A percentile compares a stretch with the other conserved stretches of the same genome.
Evolutionary conservation across 1,140 invertebrate species (phyloP).

Genomic region (Musca domestica): DNA sequence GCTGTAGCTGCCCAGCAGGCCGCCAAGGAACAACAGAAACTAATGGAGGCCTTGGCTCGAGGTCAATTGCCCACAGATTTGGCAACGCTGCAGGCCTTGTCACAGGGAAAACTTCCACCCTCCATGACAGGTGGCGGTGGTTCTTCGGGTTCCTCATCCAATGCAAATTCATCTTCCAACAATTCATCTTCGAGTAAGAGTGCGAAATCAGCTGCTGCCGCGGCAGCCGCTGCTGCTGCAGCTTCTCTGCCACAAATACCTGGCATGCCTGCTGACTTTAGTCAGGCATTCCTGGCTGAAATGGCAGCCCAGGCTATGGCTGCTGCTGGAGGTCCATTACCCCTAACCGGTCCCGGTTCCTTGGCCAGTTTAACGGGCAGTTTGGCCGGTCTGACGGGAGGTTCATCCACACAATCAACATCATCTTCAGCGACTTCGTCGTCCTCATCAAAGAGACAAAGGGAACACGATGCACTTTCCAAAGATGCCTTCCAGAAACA

Average conservation of each 20-base stretch:
- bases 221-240: conserved; percentile 36
- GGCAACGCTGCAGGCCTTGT: conserved; percentile 59
- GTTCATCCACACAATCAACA: conserved; percentile 25
- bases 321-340: conserved; percentile 43
- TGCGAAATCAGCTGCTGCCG: conserved; percentile 38
- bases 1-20: conserved; percentile 34
- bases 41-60: conserved; percentile 49
- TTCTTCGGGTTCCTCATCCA: conserved; percentile 38
- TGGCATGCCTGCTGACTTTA: conserved; percentile 49
- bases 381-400: conserved; percentile 40
- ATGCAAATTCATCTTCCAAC: conserved; percentile 28
- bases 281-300: conserved; percentile 50
- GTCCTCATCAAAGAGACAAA: conserved; percentile 48
- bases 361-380: conserved; percentile 41
- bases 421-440: conserved; percentile 32
- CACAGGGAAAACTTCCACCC: conserved; percentile 47
- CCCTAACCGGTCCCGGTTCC: conserved; percentile 44
- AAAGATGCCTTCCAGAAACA: conserved; percentile 70
- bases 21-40: conserved; percentile 52
- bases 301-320: conserved; percentile 50
- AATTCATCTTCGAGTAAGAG: conserved; percentile 46
- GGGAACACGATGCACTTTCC: conserved; percentile 60
- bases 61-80: conserved; percentile 58
- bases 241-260: conserved; percentile 47
- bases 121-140: conserved; percentile 32